Evolutionary conservation across 1,140 invertebrate species (phyloP).

Genomic region (Hyles vespertilio): DNA sequence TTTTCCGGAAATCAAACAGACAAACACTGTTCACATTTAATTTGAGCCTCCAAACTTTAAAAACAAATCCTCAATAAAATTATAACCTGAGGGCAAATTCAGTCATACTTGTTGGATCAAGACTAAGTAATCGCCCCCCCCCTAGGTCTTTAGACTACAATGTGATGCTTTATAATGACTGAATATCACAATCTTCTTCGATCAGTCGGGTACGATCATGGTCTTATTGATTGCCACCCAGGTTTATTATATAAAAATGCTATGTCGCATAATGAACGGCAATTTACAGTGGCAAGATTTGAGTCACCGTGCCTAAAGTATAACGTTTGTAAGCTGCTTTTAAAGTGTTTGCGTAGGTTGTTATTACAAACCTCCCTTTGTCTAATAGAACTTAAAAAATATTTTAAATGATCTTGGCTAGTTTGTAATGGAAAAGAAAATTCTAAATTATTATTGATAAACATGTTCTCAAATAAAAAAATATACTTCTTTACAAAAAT

Average conservation of each 20-base stretch:
- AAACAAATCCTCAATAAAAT: constrained; percentile 3
- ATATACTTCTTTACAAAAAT: constrained; percentile 14
- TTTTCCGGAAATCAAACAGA: background rate
- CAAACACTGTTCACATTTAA: constrained; percentile 2
- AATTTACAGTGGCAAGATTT: constrained; percentile 17
- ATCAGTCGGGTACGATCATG: background rate
- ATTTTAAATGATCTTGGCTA: constrained; percentile 25
- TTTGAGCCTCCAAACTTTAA: constrained; percentile 9
- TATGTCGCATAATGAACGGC: constrained; percentile 16
- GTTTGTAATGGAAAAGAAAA: constrained; percentile 19
- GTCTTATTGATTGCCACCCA: constrained; percentile 7
- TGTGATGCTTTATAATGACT: background rate
- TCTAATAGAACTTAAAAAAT: constrained; percentile 22
- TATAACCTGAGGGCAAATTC: constrained; percentile 4
- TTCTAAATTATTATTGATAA: background rate
- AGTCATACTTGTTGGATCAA: background rate
- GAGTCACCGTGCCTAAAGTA: constrained; percentile 17
- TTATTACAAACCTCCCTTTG: constrained; percentile 20
- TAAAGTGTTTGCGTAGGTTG: constrained; percentile 24
- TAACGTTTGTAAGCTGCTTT: constrained; percentile 15
- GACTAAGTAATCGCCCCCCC: background rate
- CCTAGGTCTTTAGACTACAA: background rate
- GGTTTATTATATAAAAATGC: constrained; percentile 14
- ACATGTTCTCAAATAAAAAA: too few species aligned
- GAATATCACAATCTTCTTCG: background rate